A percentile compares a stretch with the other conserved stretches of the same genome.
phyloP scores from a whole-genome alignment of 2,113 vertebrate species.

The Cariama cristata region DNA sequence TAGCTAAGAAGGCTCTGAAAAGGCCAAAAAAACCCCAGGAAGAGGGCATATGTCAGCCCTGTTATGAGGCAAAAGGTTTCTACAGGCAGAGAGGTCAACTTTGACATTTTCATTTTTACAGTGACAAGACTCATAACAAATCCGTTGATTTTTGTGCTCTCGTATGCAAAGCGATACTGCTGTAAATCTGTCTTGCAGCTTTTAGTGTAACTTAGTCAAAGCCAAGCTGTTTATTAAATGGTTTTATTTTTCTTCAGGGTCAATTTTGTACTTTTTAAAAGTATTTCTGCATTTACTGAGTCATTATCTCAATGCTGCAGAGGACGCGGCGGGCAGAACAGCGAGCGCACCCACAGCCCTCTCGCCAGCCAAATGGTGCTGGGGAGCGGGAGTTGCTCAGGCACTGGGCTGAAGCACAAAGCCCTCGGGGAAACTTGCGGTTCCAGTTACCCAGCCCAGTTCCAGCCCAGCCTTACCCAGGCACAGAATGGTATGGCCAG shows the following conservation, averaged over 20 bases:
- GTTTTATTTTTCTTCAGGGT: conserved; percentile 39
- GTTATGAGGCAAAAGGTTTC: background rate
- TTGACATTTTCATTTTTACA: background rate
- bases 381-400: background rate
- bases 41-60: background rate
- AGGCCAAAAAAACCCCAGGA: background rate
- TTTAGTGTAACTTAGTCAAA: background rate
- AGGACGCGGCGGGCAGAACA: background rate
- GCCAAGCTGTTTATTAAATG: background rate
- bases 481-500: background rate
- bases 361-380: rapidly evolving
- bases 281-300: conserved; percentile 12
- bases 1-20: background rate
- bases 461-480: background rate
- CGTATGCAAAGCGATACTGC: background rate
- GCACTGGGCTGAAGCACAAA: background rate
- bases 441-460: background rate
- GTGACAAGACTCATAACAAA: background rate
- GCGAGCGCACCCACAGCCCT: rapidly evolving
- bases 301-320: conserved; percentile 26
- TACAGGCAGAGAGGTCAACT: background rate
- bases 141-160: background rate
- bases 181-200: conserved; percentile 29
- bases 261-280: conserved; percentile 43
- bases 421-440: background rate